Evolutionary conservation across 2,113 vertebrate species (phyloP).

Genomic region (Notothenia rossii): DNA sequence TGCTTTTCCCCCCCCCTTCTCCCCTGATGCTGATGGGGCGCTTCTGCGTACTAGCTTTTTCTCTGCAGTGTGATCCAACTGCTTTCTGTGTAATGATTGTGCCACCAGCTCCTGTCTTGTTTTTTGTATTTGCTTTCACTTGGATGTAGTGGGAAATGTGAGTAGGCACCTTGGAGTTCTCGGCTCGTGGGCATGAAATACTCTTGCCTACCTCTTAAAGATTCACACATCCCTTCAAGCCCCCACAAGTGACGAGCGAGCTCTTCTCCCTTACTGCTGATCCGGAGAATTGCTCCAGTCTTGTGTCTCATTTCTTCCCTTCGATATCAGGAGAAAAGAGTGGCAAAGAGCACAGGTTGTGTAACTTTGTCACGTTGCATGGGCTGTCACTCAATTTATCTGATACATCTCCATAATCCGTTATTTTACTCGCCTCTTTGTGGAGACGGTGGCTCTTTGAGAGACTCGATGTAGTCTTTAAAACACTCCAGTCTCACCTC

Average conservation of each 20-base stretch:
- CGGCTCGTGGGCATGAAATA: constrained; percentile 22
- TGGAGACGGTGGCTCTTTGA: background rate
- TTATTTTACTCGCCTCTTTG: background rate
- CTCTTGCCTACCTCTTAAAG: constrained; percentile 33
- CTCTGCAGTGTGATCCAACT: constrained; percentile 34
- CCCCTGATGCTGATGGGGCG: background rate
- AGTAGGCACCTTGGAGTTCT: constrained; percentile 37
- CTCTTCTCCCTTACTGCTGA: constrained; percentile 20
- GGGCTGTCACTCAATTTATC: background rate
- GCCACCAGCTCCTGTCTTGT: constrained; percentile 5
- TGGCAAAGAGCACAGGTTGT: background rate
- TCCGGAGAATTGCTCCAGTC: background rate
- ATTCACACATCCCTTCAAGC: constrained; percentile 54
- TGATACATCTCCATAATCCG: background rate
- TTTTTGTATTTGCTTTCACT: constrained; percentile 9
- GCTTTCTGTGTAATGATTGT: constrained; percentile 46
- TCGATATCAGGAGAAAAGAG: constrained; percentile 4
- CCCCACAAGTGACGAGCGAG: constrained; percentile 35
- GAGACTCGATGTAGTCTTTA: constrained; percentile 3
- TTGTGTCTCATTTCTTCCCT: constrained; percentile 1
- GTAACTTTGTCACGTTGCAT: background rate
- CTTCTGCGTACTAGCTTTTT: background rate
- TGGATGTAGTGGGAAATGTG: constrained; percentile 33
- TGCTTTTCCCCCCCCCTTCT: background rate
- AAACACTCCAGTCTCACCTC: background rate